phyloP scores from a whole-genome alignment of 2,888 invertebrate genomes.

The Fragum fragum region DNA sequence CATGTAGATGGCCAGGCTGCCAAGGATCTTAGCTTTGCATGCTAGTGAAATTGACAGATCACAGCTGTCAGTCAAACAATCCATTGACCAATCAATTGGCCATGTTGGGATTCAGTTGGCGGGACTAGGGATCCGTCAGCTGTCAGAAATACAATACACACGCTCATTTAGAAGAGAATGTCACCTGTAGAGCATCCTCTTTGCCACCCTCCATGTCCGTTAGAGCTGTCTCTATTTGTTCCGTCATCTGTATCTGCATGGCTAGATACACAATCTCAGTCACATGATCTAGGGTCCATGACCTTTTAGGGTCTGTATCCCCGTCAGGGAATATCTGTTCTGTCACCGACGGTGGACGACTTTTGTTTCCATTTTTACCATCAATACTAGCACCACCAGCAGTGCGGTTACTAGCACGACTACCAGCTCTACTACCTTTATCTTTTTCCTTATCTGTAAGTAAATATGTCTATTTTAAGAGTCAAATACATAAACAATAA shows the following conservation, averaged over 20 bases:
- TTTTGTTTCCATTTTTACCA: constrained; percentile 52
- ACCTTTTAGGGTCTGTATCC: constrained; percentile 66
- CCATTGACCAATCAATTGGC: no score
- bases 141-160: no score
- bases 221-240: constrained; percentile 79
- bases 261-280: constrained; percentile 84
- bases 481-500: no score
- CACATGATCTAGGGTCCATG: constrained; percentile 85
- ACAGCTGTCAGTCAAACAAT: no score
- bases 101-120: no score
- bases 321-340: constrained; percentile 67
- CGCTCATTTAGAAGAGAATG: no score
- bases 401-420: constrained; percentile 44
- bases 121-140: no score
- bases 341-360: constrained; percentile 70
- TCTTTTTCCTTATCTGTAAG: constrained; percentile 45
- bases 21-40: no score
- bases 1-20: no score
- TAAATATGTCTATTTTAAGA: no score
- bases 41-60: no score
- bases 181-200: constrained; percentile 80
- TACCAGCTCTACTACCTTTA: constrained; percentile 59
- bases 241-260: constrained; percentile 82
- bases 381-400: constrained; percentile 47
- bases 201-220: constrained; percentile 77